phyloP scores from a whole-genome alignment of 2,113 vertebrate species.

The Calidris pugnax region DNA sequence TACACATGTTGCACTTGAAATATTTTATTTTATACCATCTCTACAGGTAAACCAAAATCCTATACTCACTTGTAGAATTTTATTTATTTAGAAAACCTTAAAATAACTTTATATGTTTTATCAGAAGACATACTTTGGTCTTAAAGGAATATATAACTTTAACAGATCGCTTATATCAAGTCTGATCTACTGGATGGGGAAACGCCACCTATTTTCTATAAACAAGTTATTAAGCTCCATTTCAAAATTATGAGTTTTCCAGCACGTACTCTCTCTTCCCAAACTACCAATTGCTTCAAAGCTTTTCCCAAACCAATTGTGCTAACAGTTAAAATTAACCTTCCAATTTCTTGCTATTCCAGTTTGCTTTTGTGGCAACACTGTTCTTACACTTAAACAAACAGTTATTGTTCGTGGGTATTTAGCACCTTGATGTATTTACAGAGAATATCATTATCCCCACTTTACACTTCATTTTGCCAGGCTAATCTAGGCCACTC shows the following conservation, averaged over 20 bases:
- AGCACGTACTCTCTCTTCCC: not conserved
- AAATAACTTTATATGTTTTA: not conserved
- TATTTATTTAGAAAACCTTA: not conserved
- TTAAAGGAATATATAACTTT: not conserved
- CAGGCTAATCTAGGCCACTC: not conserved
- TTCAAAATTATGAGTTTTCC: not conserved
- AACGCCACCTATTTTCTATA: not conserved
- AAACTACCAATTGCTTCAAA: not conserved
- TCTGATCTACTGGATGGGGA: not conserved
- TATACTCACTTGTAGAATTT: not conserved
- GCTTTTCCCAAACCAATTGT: not conserved
- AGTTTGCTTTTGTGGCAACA: not conserved
- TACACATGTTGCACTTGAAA: fast-evolving
- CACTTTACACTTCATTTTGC: not conserved
- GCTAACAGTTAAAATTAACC: not conserved
- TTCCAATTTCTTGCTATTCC: not conserved
- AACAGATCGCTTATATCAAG: not conserved
- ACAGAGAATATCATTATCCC: not conserved
- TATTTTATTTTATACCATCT: not conserved
- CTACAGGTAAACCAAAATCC: not conserved
- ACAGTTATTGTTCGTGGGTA: not conserved
- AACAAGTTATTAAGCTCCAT: not conserved
- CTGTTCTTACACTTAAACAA: not conserved
- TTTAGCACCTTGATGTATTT: not conserved
- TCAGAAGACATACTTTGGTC: not conserved